These are phyloP conservation scores for Epistrophe eligans DNA, from an alignment of 2,888 invertebrate species.

Conservation along the genomic window DNA sequence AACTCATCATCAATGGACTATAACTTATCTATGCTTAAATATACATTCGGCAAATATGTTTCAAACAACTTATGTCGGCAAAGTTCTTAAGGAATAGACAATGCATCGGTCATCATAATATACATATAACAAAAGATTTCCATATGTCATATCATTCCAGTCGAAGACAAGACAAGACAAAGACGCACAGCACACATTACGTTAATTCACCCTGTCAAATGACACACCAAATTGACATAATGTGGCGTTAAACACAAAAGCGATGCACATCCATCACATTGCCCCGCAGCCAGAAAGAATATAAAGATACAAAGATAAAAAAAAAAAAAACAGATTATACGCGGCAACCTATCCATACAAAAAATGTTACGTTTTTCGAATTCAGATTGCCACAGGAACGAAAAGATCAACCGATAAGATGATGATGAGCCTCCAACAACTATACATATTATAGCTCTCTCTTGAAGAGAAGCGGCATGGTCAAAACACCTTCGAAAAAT, in stretches of 20 bases:
- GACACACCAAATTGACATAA: slow-evolving; percentile 75
- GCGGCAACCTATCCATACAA: slow-evolving; percentile 39
- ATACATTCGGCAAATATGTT: background rate
- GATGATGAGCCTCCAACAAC: slow-evolving; percentile 25
- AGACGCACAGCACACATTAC: slow-evolving; percentile 7
- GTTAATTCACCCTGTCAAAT: slow-evolving; percentile 67
- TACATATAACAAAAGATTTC: slow-evolving; percentile 22
- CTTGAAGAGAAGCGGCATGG: slow-evolving; percentile 52
- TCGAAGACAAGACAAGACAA: slow-evolving; percentile 21
- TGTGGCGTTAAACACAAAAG: slow-evolving; percentile 75
- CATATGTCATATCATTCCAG: slow-evolving; percentile 21
- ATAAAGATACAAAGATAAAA: slow-evolving; percentile 61
- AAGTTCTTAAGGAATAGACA: slow-evolving; percentile 32
- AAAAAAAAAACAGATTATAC: slow-evolving; percentile 57
- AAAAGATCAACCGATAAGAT: slow-evolving; percentile 75
- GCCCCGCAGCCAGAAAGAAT: slow-evolving; percentile 51
- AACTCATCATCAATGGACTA: background rate
- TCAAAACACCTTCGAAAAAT: slow-evolving; percentile 59
- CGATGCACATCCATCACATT: slow-evolving; percentile 72
- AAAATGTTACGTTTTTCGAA: slow-evolving; percentile 38
- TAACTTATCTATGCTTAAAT: background rate
- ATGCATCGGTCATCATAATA: slow-evolving; percentile 5
- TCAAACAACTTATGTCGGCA: slow-evolving; percentile 34
- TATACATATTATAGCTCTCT: background rate
- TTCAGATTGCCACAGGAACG: slow-evolving; percentile 47